Evolutionary conservation across 2,797 vertebrate species (phyloP).

Genomic region (Myripristis murdjan): DNA sequence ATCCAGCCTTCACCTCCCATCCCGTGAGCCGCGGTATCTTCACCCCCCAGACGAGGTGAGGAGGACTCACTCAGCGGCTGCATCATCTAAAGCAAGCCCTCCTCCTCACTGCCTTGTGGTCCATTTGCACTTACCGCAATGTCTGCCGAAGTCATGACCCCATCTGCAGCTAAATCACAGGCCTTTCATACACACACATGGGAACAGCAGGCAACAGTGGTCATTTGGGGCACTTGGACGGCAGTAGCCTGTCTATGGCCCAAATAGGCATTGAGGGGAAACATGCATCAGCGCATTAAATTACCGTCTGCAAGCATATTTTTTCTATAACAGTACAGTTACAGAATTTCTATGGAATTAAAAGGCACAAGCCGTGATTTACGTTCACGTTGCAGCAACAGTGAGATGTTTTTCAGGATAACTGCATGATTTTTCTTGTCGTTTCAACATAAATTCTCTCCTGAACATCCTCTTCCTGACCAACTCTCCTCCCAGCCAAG

Average conservation of each 20-base stretch:
- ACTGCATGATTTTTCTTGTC: neutral
- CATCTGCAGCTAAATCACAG: conserved; percentile 49
- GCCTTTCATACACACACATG: conserved; percentile 27
- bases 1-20: conserved; percentile 26
- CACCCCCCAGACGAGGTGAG: conserved; percentile 11
- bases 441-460: too few species aligned
- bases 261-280: conserved; percentile 62
- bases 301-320: conserved; percentile 45
- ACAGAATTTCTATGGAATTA: neutral
- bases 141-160: conserved; percentile 45
- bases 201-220: conserved; percentile 42
- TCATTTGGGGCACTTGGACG: conserved; percentile 53
- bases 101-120: conserved; percentile 26
- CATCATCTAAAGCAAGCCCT: conserved; percentile 25
- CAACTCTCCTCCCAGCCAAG: neutral
- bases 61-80: conserved; percentile 26
- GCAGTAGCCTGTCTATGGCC: conserved; percentile 36
- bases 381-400: neutral
- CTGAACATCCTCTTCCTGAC: neutral
- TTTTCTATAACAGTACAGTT: conserved; percentile 27
- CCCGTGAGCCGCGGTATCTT: conserved; percentile 24
- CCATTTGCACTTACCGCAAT: conserved; percentile 18
- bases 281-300: conserved; percentile 60
- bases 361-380: neutral
- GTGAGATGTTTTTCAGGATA: neutral